phyloP scores from a whole-genome alignment of 2,888 invertebrate genomes.

The Oxycera nigricornis region DNA sequence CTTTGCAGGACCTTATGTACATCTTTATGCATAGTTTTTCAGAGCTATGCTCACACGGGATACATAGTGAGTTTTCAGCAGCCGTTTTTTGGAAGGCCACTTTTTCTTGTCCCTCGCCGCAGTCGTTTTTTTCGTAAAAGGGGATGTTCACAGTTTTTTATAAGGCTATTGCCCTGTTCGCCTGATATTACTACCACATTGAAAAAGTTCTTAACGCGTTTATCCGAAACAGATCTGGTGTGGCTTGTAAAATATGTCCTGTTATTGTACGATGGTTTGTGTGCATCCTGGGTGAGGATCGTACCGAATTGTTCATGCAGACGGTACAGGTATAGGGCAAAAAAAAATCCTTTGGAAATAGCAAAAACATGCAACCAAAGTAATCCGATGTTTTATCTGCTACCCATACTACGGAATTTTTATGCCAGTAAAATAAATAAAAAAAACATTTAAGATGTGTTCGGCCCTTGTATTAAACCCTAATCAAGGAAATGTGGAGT shows the following conservation, averaged over 20 bases:
- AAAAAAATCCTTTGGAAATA: constrained; percentile 7
- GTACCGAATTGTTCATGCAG: neutral
- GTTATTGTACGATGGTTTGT: neutral
- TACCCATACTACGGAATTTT: too few species aligned
- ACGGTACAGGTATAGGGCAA: neutral
- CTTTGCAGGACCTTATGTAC: constrained; percentile 27
- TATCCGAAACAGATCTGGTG: too few species aligned
- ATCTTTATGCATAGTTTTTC: neutral
- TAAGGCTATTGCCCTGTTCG: too few species aligned
- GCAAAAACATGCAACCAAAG: neutral
- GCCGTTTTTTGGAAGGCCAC: constrained; percentile 32
- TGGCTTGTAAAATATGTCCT: neutral
- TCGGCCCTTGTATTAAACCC: constrained; percentile 39
- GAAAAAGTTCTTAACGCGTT: too few species aligned
- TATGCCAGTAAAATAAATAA: too few species aligned
- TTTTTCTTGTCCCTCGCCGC: neutral
- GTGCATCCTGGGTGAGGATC: neutral
- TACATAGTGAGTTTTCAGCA: neutral
- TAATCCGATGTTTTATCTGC: neutral
- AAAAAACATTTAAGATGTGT: too few species aligned
- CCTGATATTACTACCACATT: too few species aligned
- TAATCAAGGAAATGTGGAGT: constrained; percentile 42
- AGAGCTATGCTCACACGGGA: too few species aligned
- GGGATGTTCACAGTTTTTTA: constrained; percentile 33
- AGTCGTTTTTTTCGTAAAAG: constrained; percentile 4